These are phyloP conservation scores for Marisa cornuarietis DNA, from an alignment of 1,140 invertebrate species.

Conservation along the genomic window DNA sequence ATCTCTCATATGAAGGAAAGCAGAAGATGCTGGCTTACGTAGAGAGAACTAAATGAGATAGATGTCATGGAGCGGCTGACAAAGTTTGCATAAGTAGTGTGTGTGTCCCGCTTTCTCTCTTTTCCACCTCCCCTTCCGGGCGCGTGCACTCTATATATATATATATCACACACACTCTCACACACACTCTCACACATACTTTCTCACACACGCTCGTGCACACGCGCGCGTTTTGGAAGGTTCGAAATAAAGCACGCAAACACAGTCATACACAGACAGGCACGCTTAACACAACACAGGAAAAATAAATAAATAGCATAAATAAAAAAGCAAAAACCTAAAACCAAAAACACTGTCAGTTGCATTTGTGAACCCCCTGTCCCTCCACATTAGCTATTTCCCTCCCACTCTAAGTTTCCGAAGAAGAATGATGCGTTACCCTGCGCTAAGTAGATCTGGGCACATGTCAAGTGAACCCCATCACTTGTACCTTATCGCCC, in stretches of 20 bases:
- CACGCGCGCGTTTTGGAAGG: background rate
- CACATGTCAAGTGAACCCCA: background rate
- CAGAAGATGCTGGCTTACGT: too few relatives aligned
- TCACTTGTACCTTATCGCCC: background rate
- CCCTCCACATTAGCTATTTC: background rate
- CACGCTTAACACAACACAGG: background rate
- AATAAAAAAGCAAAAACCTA: background rate
- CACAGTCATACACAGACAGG: background rate
- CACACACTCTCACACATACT: background rate
- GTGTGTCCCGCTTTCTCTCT: too few relatives aligned
- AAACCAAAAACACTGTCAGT: background rate
- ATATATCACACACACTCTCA: background rate
- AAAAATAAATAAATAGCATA: background rate
- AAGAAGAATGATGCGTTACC: conserved; percentile 1
- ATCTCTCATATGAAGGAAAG: too few relatives aligned
- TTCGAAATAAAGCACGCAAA: background rate
- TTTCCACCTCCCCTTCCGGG: too few relatives aligned
- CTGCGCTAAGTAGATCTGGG: too few relatives aligned
- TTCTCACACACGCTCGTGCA: background rate
- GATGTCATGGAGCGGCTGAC: too few relatives aligned
- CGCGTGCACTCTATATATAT: too few relatives aligned
- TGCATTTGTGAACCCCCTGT: background rate
- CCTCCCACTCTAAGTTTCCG: background rate
- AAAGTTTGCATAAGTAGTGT: too few relatives aligned
- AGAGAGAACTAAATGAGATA: too few relatives aligned